phyloP scores from a whole-genome alignment of 2,797 vertebrate species.

The Protosalanx chinensis region DNA sequence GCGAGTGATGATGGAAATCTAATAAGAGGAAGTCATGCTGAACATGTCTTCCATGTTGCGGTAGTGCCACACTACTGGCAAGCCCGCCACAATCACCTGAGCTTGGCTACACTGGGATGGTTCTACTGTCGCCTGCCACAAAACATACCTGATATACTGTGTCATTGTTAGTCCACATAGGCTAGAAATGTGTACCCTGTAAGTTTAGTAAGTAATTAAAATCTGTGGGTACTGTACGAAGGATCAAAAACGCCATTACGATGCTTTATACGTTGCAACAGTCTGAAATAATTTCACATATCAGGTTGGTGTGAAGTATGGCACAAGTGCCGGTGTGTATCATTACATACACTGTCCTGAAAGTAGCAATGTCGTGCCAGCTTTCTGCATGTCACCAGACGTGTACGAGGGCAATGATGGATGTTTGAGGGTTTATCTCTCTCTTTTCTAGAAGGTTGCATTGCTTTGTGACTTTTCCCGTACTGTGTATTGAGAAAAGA shows the following conservation, averaged over 20 bases:
- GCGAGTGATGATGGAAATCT: slow-evolving; percentile 25
- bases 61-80: neutral
- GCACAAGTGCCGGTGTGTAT: slow-evolving; percentile 26
- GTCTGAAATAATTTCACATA: slow-evolving; percentile 4
- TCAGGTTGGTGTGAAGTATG: slow-evolving; percentile 27
- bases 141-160: too few species aligned
- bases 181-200: too few species aligned
- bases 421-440: slow-evolving; percentile 26
- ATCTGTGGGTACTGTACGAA: neutral
- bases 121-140: neutral
- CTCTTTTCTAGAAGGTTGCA: slow-evolving; percentile 15
- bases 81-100: neutral
- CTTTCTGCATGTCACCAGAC: slow-evolving; percentile 44
- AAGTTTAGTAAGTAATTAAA: too few species aligned
- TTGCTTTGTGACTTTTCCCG: slow-evolving; percentile 28
- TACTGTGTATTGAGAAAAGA: neutral
- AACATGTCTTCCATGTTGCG: neutral
- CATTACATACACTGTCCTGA: slow-evolving; percentile 44
- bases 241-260: neutral
- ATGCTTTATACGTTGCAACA: neutral
- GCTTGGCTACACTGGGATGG: neutral
- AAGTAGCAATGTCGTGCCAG: slow-evolving; percentile 39
- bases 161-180: too few species aligned
- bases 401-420: slow-evolving; percentile 28
- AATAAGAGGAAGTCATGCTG: slow-evolving; percentile 16